Evolutionary conservation across 2,797 vertebrate genomes (phyloP).

Genomic region (Sebastes taczanowskii): DNA sequence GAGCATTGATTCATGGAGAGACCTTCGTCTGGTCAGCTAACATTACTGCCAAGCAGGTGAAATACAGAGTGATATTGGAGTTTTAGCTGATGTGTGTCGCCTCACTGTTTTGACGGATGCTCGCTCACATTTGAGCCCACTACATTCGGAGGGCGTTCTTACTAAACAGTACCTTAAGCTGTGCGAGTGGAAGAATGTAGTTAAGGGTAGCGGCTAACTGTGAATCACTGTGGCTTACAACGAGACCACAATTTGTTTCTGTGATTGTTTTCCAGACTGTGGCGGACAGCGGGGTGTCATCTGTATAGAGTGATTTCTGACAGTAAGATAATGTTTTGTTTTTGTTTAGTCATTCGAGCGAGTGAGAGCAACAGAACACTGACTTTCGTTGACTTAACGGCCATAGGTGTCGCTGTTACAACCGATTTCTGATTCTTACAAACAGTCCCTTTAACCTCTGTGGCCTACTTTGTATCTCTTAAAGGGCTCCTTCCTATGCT

Average conservation of each 20-base stretch:
- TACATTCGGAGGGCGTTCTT: slow-evolving; percentile 42
- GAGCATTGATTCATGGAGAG: too few relatives aligned
- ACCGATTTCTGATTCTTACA: too few relatives aligned
- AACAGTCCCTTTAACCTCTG: too few relatives aligned
- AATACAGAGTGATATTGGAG: too few relatives aligned
- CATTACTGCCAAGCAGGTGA: too few relatives aligned
- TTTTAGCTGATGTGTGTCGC: too few relatives aligned
- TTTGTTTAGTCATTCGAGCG: background rate
- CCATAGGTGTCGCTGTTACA: too few relatives aligned
- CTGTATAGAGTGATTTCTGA: slow-evolving; percentile 33
- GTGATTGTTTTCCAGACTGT: slow-evolving; percentile 14
- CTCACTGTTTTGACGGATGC: too few relatives aligned
- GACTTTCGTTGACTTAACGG: too few relatives aligned
- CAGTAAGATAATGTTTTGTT: slow-evolving; percentile 17
- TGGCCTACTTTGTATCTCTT: background rate
- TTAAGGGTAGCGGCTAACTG: slow-evolving; percentile 52
- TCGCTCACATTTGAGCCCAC: background rate
- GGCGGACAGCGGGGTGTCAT: slow-evolving; percentile 27
- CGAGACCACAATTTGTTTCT: slow-evolving; percentile 24
- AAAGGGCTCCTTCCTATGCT: background rate
- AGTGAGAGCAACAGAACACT: too few relatives aligned
- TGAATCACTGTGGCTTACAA: slow-evolving; percentile 27
- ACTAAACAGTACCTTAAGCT: slow-evolving; percentile 67
- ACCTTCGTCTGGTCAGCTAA: too few relatives aligned
- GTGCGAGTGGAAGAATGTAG: slow-evolving; percentile 65